Conservation (phyloP, 2,888 invertebrate genomes). For the Drosophila mayaguana region DNA sequence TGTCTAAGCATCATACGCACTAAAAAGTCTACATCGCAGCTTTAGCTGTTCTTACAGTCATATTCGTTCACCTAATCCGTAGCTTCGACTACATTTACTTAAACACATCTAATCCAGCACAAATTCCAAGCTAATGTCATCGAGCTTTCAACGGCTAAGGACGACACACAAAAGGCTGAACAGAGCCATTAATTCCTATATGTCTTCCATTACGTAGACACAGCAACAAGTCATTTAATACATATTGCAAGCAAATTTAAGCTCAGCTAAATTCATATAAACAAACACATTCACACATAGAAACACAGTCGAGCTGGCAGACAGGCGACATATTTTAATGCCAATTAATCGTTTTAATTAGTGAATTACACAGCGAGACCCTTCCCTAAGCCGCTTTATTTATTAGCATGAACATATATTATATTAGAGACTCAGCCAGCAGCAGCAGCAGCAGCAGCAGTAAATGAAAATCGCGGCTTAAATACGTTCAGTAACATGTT, state of each 20-base stretch:
- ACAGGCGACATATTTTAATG: slow-evolving; percentile 41
- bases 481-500: slow-evolving; percentile 45
- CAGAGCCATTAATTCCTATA: slow-evolving; percentile 30
- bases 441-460: slow-evolving; percentile 21
- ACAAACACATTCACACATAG: neutral
- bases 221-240: slow-evolving; percentile 56
- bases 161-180: slow-evolving; percentile 4
- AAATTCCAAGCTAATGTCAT: slow-evolving; percentile 9
- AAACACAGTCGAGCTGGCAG: neutral
- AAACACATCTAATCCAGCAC: slow-evolving; percentile 1
- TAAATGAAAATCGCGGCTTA: slow-evolving; percentile 51
- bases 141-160: neutral
- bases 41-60: neutral
- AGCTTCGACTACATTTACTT: neutral
- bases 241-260: slow-evolving; percentile 18
- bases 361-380: slow-evolving; percentile 22
- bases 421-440: slow-evolving; percentile 40
- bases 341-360: slow-evolving; percentile 63
- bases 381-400: slow-evolving; percentile 73
- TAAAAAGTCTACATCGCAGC: neutral
- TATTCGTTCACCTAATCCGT: neutral
- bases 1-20: neutral
- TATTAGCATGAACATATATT: slow-evolving; percentile 59
- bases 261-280: slow-evolving; percentile 28
- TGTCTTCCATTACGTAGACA: slow-evolving; percentile 25